A percentile compares a stretch with the other conserved stretches of the same genome.
Evolutionary conservation across 2,888 invertebrate species (phyloP).

Genomic region (Sycophila texana): DNA sequence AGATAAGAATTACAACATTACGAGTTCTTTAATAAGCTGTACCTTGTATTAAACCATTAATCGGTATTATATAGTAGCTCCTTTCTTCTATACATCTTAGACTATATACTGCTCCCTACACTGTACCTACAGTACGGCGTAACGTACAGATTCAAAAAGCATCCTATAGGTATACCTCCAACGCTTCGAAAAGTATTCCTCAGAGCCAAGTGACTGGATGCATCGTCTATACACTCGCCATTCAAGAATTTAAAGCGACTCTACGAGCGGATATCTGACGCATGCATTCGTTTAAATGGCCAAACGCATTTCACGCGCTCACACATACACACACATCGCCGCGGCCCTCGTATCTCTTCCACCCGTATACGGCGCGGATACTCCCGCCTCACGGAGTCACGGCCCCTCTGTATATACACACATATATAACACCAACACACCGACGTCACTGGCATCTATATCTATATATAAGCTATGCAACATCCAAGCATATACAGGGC

Average conservation of each 20-base stretch:
- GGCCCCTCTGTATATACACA: neutral
- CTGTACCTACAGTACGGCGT: neutral
- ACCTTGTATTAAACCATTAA: too few relatives aligned
- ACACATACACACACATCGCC: neutral
- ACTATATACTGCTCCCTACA: neutral
- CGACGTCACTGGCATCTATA: neutral
- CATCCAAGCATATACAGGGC: neutral
- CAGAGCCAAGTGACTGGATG: too few relatives aligned
- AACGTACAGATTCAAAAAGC: conserved; percentile 51
- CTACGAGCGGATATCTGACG: conserved; percentile 37
- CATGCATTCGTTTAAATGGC: conserved; percentile 51
- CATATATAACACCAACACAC: neutral
- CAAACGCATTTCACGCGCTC: conserved; percentile 26
- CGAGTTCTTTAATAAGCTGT: too few relatives aligned
- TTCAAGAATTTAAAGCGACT: conserved; percentile 41
- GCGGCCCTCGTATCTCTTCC: neutral
- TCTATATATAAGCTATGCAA: too few relatives aligned
- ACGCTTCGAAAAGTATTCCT: neutral
- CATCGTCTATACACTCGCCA: neutral
- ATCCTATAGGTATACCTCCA: neutral
- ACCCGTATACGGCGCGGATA: neutral
- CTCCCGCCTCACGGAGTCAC: neutral
- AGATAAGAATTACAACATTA: too few relatives aligned
- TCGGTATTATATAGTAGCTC: too few relatives aligned
- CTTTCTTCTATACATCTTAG: too few relatives aligned